A percentile compares a stretch with the other conserved stretches of the same genome.
These are phyloP conservation scores for Athalia circularis DNA, from an alignment of 2,888 invertebrate genomes.

Conservation along the genomic window DNA sequence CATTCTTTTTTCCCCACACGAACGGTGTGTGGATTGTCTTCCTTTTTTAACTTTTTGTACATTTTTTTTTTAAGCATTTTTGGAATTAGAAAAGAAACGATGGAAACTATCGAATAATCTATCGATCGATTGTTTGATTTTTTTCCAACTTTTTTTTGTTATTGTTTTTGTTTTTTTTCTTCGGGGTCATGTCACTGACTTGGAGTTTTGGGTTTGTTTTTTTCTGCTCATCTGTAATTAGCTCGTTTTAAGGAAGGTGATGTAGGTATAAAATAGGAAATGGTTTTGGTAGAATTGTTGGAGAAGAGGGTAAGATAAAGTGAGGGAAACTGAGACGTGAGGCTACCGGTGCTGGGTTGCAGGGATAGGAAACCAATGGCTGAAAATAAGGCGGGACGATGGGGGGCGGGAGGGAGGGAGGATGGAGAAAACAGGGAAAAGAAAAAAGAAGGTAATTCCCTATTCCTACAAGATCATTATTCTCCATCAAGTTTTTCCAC, in stretches of 20 bases:
- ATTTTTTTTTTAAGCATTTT: too few relatives aligned
- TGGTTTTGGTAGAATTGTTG: background rate
- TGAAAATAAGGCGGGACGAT: background rate
- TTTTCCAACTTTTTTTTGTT: too few relatives aligned
- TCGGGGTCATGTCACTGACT: too few relatives aligned
- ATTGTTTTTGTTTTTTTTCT: too few relatives aligned
- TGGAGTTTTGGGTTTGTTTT: too few relatives aligned
- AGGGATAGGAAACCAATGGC: background rate
- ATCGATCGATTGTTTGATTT: too few relatives aligned
- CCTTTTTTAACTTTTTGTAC: too few relatives aligned
- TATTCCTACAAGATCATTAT: constrained; percentile 45
- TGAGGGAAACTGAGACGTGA: constrained; percentile 19
- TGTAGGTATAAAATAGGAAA: background rate
- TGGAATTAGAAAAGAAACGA: too few relatives aligned
- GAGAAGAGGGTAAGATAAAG: constrained; percentile 28
- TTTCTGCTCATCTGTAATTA: too few relatives aligned
- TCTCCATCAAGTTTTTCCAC: constrained; percentile 43
- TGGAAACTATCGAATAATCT: too few relatives aligned
- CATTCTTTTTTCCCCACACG: too few relatives aligned
- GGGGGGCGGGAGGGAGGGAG: background rate
- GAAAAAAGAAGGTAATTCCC: constrained; percentile 37
- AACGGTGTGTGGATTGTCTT: too few relatives aligned
- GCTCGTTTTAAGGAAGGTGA: background rate
- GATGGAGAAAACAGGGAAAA: background rate
- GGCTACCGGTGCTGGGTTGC: background rate